phyloP scores from a whole-genome alignment of 1,140 invertebrate species.

The Myzus persicae region DNA sequence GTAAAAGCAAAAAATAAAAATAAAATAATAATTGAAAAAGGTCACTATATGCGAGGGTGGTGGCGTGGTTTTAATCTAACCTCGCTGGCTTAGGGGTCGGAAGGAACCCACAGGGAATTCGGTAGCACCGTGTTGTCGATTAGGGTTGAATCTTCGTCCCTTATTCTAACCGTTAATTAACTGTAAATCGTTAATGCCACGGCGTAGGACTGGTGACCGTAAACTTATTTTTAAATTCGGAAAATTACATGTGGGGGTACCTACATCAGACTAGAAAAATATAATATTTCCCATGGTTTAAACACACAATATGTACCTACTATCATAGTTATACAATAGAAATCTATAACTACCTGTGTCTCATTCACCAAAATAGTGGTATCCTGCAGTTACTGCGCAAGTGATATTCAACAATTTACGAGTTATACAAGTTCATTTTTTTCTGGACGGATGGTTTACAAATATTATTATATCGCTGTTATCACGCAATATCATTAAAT shows the following conservation, averaged over 20 bases:
- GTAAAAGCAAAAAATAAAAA: not conserved
- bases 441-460: not conserved
- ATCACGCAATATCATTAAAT: not conserved
- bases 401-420: not conserved
- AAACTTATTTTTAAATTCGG: not conserved
- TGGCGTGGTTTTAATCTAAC: not conserved
- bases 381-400: not conserved
- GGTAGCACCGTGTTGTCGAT: not conserved
- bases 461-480: not conserved
- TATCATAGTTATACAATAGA: not conserved
- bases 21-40: conserved; percentile 47
- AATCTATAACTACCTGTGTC: not conserved
- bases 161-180: conserved; percentile 38
- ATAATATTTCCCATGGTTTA: not conserved
- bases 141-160: not conserved
- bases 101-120: conserved; percentile 9
- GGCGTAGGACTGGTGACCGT: not conserved
- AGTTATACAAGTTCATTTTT: not conserved
- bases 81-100: not conserved
- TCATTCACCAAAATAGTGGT: too few relatives aligned
- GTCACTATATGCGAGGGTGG: not conserved
- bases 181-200: conserved; percentile 37
- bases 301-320: not conserved
- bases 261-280: not conserved
- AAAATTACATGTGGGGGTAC: not conserved